Conservation (phyloP, 2,797 vertebrate genomes). For the Peromyscus nudipes region DNA sequence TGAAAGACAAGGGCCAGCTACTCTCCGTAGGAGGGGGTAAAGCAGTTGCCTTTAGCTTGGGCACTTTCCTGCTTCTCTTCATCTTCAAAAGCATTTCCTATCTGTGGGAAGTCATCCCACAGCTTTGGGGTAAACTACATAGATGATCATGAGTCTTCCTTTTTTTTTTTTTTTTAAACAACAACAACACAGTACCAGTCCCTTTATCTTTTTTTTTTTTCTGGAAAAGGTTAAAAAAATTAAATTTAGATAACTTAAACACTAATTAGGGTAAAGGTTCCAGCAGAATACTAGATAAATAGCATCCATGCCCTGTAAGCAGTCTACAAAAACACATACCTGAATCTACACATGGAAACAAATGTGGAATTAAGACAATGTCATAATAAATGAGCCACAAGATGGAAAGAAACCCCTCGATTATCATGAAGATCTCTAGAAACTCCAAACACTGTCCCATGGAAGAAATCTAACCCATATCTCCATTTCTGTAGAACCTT, state of each 20-base stretch:
- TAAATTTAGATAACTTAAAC: conserved; percentile 41
- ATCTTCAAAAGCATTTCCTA: conserved; percentile 44
- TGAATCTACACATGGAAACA: conserved; percentile 29
- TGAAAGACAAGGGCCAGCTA: conserved; percentile 1
- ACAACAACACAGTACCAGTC: not conserved
- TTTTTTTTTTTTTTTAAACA: too few species aligned
- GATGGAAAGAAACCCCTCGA: not conserved
- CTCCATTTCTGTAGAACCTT: not conserved
- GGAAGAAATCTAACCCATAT: not conserved
- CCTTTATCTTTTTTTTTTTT: not conserved
- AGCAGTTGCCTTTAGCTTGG: not conserved
- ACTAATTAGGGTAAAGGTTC: conserved; percentile 49
- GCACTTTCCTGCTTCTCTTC: not conserved
- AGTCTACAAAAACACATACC: conserved; percentile 56
- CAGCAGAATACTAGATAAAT: conserved; percentile 8
- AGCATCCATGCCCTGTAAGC: not conserved
- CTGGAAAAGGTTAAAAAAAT: conserved; percentile 23
- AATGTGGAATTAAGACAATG: conserved; percentile 35
- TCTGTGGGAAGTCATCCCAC: conserved; percentile 37
- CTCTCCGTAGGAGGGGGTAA: not conserved
- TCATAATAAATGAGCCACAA: not conserved
- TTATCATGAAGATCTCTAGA: conserved; percentile 21
- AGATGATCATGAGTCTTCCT: not conserved
- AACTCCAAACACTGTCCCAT: not conserved
- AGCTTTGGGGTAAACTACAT: conserved; percentile 47